Base-by-base conservation (phyloP, 2,113 vertebrate genomes). In the Salminus brasiliensis region DNA sequence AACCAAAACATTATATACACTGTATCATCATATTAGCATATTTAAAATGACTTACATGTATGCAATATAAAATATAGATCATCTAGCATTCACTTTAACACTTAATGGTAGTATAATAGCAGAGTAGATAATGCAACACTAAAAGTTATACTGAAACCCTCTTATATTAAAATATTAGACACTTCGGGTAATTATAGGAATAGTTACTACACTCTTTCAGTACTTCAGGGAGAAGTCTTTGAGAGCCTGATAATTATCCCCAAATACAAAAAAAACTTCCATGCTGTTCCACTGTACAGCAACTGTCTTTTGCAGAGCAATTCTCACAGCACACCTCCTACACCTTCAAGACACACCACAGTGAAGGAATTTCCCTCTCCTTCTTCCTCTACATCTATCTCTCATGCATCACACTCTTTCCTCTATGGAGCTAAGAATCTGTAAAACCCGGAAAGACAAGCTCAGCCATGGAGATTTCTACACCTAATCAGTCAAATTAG, bases 401-500 rank as follows among this genome's bases (percentile, higher is more conserved):
- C 43, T 81, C 60, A 45, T 36, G 73, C 74, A 66, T 76, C 47
- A 73, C 43, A 55, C 52, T 45, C 63, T 65, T 55, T 59, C 78
- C 53, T 27, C 32, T 81, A n/a, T 21, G 43, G 57, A 77, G 45
- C 74, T 66, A 66, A 78, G 66, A 25, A 69, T 25, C 52, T 45
- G 43, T 43, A 81, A 71, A 84, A 63, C 49, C 36, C 52, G 32
- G 59, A 63, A 77, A 69, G 66, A 69, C 74, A 74, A 80, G 39
- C 82, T 65, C 45, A 66, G 59, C 32, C 47, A 59, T 57, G 25
- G 62, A 78, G 52, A 80, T 72, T 75, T 78, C 59, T n/a, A 75
- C 39, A 57, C 75, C 43, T 77, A 74, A 78, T 74, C 74, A 77
- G 78, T 23, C 68, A 80, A 76, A 85, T 86, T 85, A 88, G 55